Percentiles rank a stretch among this genome's conserved stretches.
phyloP scores from a whole-genome alignment of 1,140 invertebrate genomes.

The Ceratoteleas bidentatus region DNA sequence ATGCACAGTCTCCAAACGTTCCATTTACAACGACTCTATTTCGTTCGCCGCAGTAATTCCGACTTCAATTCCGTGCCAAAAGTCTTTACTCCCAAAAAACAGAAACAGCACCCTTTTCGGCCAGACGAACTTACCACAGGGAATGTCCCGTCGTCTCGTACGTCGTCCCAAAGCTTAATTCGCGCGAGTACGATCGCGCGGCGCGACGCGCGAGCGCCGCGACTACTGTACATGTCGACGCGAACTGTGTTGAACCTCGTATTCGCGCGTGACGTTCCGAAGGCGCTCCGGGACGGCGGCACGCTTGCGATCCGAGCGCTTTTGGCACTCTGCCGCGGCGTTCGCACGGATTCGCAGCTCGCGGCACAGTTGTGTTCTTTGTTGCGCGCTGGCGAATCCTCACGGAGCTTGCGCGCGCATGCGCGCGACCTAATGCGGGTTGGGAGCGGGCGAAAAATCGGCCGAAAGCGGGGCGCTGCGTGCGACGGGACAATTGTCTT shows the following conservation, averaged over 20 bases:
- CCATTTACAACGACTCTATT: too few species aligned
- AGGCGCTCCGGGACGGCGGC: conserved; percentile 4
- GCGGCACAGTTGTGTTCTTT: conserved; percentile 43
- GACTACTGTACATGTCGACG: too few species aligned
- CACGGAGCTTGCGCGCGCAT: conserved; percentile 48
- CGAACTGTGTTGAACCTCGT: background rate
- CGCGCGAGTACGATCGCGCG: too few species aligned
- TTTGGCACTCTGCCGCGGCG: conserved; percentile 62
- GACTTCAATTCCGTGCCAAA: too few species aligned
- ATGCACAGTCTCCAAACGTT: too few species aligned
- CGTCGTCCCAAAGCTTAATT: too few species aligned
- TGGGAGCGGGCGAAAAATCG: conserved; percentile 23
- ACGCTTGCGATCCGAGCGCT: conserved; percentile 49
- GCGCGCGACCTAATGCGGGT: conserved; percentile 23
- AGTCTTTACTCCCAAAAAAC: too few species aligned
- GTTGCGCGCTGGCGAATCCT: conserved; percentile 37
- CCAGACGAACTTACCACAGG: too few species aligned
- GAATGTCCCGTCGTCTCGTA: too few species aligned
- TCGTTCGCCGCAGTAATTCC: too few species aligned
- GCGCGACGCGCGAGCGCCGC: too few species aligned
- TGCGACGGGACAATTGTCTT: conserved; percentile 56
- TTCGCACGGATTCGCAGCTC: conserved; percentile 52
- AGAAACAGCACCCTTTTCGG: too few species aligned
- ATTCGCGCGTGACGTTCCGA: conserved; percentile 7
- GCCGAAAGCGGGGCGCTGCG: conserved; percentile 34